A percentile compares a stretch with the other conserved stretches of the same genome.
phyloP scores from a whole-genome alignment of 2,888 invertebrate genomes.

The Laothoe populi region DNA sequence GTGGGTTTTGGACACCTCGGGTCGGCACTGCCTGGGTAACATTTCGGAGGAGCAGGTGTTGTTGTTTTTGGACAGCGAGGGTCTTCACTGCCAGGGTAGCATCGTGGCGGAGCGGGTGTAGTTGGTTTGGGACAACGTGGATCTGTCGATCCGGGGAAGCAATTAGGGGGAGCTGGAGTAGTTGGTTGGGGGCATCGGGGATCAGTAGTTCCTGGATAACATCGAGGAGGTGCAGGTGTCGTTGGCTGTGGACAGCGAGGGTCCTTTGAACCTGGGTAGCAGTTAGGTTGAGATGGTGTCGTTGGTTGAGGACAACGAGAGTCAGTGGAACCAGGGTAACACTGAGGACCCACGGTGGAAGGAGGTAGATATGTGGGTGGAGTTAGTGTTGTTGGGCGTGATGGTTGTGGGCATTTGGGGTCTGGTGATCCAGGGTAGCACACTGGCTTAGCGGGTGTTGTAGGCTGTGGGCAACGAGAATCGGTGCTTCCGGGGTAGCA shows the following conservation, averaged over 20 bases:
- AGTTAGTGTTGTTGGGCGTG: conserved; percentile 4
- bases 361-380: conserved; percentile 34
- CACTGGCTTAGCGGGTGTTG: conserved; percentile 38
- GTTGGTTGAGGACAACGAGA: conserved; percentile 35
- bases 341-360: conserved; percentile 34
- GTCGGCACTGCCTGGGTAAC: not conserved
- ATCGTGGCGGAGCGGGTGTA: not conserved
- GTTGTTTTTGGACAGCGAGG: not conserved
- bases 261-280: not conserved
- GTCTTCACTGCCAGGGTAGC: not conserved
- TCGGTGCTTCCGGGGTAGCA: conserved; percentile 52
- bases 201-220: not conserved
- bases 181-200: not conserved
- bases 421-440: conserved; percentile 38
- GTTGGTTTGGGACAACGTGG: not conserved
- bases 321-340: conserved; percentile 30
- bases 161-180: not conserved
- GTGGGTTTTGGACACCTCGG: not conserved
- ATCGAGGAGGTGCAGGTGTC: not conserved
- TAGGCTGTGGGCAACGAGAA: conserved; percentile 45
- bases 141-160: not conserved
- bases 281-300: conserved; percentile 24
- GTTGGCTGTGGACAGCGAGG: not conserved
- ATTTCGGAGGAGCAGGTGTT: not conserved
- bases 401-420: conserved; percentile 29